These are phyloP conservation scores for Spodoptera frugiperda DNA, from an alignment of 1,140 invertebrate species.

Conservation along the genomic window DNA sequence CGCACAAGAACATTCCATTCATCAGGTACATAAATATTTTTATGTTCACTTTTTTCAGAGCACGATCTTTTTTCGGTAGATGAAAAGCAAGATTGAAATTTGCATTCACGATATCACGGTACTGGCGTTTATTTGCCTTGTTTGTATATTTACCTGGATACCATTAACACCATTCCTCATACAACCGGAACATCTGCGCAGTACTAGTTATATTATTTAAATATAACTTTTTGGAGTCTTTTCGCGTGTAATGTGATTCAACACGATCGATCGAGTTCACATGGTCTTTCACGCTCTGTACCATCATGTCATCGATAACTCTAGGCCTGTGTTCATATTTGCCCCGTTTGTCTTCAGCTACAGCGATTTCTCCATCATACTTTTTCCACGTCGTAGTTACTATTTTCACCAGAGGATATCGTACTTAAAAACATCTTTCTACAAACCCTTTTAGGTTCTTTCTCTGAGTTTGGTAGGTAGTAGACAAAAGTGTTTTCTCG, in stretches of 20 bases:
- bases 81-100: neutral
- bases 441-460: slow-evolving; percentile 43
- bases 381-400: slow-evolving; percentile 53
- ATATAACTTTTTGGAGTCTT: slow-evolving; percentile 9
- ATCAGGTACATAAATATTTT: neutral
- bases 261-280: neutral
- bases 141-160: neutral
- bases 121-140: neutral
- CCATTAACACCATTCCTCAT: neutral
- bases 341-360: slow-evolving; percentile 46
- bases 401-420: slow-evolving; percentile 36
- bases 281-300: neutral
- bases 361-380: slow-evolving; percentile 44
- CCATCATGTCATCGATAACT: slow-evolving; percentile 46
- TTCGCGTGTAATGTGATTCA: neutral
- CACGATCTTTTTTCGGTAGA: neutral
- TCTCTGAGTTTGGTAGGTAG: slow-evolving; percentile 43
- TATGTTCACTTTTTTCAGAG: neutral
- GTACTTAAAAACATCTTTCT: slow-evolving; percentile 54
- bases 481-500: slow-evolving; percentile 46
- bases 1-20: neutral
- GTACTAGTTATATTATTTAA: neutral
- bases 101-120: neutral
- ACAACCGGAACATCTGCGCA: neutral
- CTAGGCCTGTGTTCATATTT: slow-evolving; percentile 45